Conservation (phyloP, 2,797 vertebrate genomes). For the Poecilia gillii region DNA sequence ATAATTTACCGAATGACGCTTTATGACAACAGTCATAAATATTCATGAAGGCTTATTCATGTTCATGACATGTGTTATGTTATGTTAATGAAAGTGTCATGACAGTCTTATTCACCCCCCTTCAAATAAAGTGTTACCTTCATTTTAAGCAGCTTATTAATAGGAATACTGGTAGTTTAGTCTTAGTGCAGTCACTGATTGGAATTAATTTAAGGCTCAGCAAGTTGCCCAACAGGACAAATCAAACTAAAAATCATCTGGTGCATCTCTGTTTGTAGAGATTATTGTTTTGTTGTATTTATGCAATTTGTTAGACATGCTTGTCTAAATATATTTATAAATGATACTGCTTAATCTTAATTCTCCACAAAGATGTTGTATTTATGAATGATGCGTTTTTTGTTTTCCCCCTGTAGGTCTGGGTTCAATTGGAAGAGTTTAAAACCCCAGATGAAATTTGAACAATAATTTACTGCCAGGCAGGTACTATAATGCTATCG, state of each 20-base stretch:
- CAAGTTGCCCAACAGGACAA: not conserved
- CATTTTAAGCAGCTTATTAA: not conserved
- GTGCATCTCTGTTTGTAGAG: not conserved
- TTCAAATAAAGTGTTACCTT: too few species aligned
- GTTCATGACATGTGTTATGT: too few species aligned
- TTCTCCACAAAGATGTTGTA: not conserved
- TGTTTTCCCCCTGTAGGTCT: not conserved
- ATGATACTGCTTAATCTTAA: slow-evolving; percentile 27
- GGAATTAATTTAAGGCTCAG: not conserved
- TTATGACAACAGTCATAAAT: too few species aligned
- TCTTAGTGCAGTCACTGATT: not conserved
- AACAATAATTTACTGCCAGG: not conserved
- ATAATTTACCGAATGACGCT: too few species aligned
- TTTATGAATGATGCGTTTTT: not conserved
- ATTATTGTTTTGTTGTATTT: slow-evolving; percentile 25
- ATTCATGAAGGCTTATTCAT: too few species aligned
- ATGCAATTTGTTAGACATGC: slow-evolving; percentile 34
- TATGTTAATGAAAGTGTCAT: too few species aligned
- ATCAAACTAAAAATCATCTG: not conserved
- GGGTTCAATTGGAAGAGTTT: slow-evolving; percentile 9
- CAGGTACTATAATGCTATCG: not conserved
- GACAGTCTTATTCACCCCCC: too few species aligned
- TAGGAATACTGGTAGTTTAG: not conserved
- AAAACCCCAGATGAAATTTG: slow-evolving; percentile 2
- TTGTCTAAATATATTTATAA: slow-evolving; percentile 47